Evolutionary conservation across 1,140 invertebrate genomes (phyloP).

Genomic region (Micrasema minimum): DNA sequence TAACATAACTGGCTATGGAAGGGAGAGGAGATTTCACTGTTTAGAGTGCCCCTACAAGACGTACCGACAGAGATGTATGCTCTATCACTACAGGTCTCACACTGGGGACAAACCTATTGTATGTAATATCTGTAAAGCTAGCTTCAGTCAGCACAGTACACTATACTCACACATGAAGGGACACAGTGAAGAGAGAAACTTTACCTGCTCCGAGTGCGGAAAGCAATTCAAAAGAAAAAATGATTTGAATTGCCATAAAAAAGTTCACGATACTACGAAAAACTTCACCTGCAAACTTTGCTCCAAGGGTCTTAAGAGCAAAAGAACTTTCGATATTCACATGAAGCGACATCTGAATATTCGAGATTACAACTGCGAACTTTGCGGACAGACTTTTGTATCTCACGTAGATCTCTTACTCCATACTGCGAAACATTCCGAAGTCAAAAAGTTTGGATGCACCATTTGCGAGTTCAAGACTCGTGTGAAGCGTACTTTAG

Average conservation of each 20-base stretch:
- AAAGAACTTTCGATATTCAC: slow-evolving; percentile 59
- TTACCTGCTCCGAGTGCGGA: slow-evolving; percentile 71
- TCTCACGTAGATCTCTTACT: slow-evolving; percentile 61
- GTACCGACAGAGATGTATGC: slow-evolving; percentile 61
- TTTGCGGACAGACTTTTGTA: slow-evolving; percentile 63
- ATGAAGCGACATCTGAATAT: slow-evolving; percentile 64
- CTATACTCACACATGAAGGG: slow-evolving; percentile 64
- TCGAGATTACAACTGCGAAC: slow-evolving; percentile 63
- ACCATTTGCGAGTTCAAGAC: slow-evolving; percentile 66
- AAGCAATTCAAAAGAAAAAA: slow-evolving; percentile 70
- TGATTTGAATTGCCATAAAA: slow-evolving; percentile 59
- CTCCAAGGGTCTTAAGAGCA: slow-evolving; percentile 60
- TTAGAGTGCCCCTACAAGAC: slow-evolving; percentile 61
- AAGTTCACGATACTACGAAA: slow-evolving; percentile 59
- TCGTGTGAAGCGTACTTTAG: slow-evolving; percentile 60
- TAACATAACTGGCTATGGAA: slow-evolving; percentile 60
- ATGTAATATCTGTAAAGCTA: slow-evolving; percentile 69
- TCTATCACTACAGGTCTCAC: slow-evolving; percentile 65
- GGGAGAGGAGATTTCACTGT: slow-evolving; percentile 59
- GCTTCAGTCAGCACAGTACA: slow-evolving; percentile 67
- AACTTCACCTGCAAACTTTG: slow-evolving; percentile 58
- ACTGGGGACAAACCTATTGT: slow-evolving; percentile 66
- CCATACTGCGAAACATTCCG: slow-evolving; percentile 62
- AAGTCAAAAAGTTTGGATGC: slow-evolving; percentile 67
- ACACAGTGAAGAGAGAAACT: slow-evolving; percentile 63